phyloP scores from a whole-genome alignment of 2,113 vertebrate genomes.

The Laticauda laticaudata region DNA sequence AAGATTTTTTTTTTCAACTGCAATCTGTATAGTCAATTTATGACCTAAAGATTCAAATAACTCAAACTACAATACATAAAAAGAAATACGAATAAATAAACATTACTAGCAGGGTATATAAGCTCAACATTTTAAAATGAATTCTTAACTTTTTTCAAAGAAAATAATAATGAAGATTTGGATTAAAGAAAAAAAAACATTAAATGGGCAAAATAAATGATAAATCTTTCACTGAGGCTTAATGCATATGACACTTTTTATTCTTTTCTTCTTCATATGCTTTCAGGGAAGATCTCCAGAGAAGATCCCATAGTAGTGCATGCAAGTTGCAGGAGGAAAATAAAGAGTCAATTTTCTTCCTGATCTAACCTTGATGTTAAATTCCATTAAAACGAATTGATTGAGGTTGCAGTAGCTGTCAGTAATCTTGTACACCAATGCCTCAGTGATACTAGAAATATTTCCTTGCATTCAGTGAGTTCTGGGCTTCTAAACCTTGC shows the following conservation, averaged over 20 bases:
- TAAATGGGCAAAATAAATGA: background rate
- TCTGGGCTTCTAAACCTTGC: background rate
- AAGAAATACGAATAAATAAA: background rate
- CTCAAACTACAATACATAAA: constrained; percentile 28
- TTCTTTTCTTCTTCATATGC: background rate
- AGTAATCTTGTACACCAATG: background rate
- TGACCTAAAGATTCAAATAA: constrained; percentile 57
- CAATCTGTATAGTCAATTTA: constrained; percentile 56
- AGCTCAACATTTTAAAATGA: background rate
- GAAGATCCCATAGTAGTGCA: background rate
- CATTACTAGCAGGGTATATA: background rate
- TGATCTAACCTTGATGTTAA: background rate
- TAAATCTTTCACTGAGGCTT: background rate
- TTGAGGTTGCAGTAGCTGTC: background rate
- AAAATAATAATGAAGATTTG: background rate
- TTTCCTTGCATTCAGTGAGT: background rate
- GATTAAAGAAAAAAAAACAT: background rate
- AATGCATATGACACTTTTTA: background rate
- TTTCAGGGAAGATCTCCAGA: background rate
- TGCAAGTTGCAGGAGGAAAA: background rate
- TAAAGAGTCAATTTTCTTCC: background rate
- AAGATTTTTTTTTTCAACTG: constrained; percentile 57
- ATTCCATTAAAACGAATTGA: background rate
- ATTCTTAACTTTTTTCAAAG: background rate
- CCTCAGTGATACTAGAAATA: background rate